Evolutionary conservation across 2,113 vertebrate species (phyloP), one percentile per base, ranked within the genome.

Genomic region (Vicugna pacos): DNA sequence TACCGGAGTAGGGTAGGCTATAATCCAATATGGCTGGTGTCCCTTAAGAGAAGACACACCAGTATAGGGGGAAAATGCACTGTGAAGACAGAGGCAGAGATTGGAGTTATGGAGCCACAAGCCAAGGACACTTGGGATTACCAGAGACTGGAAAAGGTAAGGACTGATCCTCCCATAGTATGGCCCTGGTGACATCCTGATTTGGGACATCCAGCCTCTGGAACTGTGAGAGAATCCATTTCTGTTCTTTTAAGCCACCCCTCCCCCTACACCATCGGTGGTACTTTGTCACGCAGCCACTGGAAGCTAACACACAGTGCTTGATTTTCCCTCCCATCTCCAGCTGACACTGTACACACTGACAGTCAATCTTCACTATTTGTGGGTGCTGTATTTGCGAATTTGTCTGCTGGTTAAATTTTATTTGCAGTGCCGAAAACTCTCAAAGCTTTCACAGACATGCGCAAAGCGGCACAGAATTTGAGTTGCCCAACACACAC

Each of bases 251-350:
- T 30, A 38, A 87, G 82, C 52, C 42, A n/a, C 32, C 35, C 14
- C 38, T 42, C 38, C 38, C 38, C 38, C 38, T 42, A 60, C 35
- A 2, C 20, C 9, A 5, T 9, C 62, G 12, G 52, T 28, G 46
- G 32, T 3, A 4, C 32, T 38, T 22, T 11, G 22, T 52, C 6
- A 50, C 0, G 3, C 0, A 50, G 19, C 64, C 32, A 14, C 0
- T 14, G 50, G 50, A 46, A 13, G 4, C 30, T 81, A 72, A 50
- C 12, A 46, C 30, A 16, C 3, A 1, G 42, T 35, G 22, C 30
- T 80, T 20, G 28, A 35, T 20, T 67, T 14, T 26, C 42, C 38
- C 28, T 22, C 67, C 4, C 3, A 2, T 48, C 72, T 79, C 83
- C 73, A 10, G 10, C 54, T 52, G 35, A 28, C 5, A 17, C 62